Base-by-base conservation (phyloP, 2,797 vertebrate species). In the Taenioides sp. region DNA sequence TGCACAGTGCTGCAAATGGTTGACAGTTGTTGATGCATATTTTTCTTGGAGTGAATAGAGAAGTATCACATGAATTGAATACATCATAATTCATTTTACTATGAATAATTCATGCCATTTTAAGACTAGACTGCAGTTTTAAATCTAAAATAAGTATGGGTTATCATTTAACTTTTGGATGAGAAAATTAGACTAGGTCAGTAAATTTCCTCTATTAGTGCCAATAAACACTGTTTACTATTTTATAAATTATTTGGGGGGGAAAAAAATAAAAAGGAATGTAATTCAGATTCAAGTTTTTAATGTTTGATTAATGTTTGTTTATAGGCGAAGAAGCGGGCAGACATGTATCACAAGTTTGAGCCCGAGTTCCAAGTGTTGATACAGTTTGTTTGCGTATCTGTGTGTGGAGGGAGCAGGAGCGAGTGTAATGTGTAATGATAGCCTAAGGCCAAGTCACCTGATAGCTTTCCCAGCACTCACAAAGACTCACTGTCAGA, bases 401-500 rank as follows among this genome's bases (percentile, higher is more conserved):
- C 37, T 68, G 65, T 54, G 57, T 34, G 65, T 40, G 57, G 4
- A 65, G 63, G 43, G 43, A 50, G 43, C 34, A 2, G 37, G 54
- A 52, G 71, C 50, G 40, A n/a, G 64, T 57, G 14, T 23, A n/a
- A 54, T 63, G 61, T 64, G 50, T 52, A 60, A 61, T 70, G 34
- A 63, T 34, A 54, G 47, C 84, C 77, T 61, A n/a, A 70, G 79
- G 80, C 73, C 16, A 27, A 79, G 79, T 84, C 81, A 90, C 80
- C 83, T 90, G 84, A 88, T 86, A 72, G 67, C 65, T 69, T 60
- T 71, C 68, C 63, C 73, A 63, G 64, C 18, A 20, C 72, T 85
- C 76, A 82, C 76, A 87, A 77, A 81, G 67, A 81, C 68, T 64
- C 58, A 74, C 34, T 70, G 71, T 67, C 54, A 62, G 62, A 64